A percentile compares a stretch with the other conserved stretches of the same genome.
Evolutionary conservation across 2,888 invertebrate species (phyloP).

Genomic region (Steinernema hermaphroditum): DNA sequence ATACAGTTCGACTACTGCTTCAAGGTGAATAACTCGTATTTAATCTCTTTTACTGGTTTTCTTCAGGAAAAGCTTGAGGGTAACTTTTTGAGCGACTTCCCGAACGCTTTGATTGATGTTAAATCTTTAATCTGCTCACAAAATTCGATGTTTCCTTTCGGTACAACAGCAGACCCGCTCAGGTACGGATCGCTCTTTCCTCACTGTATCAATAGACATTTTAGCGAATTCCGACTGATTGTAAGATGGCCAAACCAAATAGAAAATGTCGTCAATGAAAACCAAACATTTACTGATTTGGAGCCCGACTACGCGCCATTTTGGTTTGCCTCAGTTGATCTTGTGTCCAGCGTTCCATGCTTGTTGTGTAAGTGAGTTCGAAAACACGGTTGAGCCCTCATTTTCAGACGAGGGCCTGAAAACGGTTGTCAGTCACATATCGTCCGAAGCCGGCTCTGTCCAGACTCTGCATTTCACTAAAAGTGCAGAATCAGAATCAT

Average conservation of each 20-base stretch:
- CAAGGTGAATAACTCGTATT: no score
- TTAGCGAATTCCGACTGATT: constrained; percentile 43
- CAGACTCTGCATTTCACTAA: background rate
- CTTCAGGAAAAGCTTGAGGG: background rate
- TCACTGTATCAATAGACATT: background rate
- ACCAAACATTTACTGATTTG: constrained; percentile 83
- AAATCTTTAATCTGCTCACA: background rate
- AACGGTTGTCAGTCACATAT: background rate
- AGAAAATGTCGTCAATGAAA: constrained; percentile 72
- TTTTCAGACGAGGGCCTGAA: constrained; percentile 15
- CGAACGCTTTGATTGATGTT: constrained; percentile 8
- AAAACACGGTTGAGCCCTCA: background rate
- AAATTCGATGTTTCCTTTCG: background rate
- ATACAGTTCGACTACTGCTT: constrained; percentile 26
- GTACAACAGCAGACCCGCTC: background rate
- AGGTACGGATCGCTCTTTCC: background rate
- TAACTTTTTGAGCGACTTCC: background rate
- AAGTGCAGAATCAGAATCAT: background rate
- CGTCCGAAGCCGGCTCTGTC: background rate
- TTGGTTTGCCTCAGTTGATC: constrained; percentile 74
- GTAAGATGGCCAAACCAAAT: constrained; percentile 44
- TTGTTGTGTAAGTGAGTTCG: constrained; percentile 72
- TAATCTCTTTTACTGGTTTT: background rate
- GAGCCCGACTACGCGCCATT: constrained; percentile 79
- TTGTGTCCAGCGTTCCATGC: constrained; percentile 69